Base-by-base conservation (phyloP, 2,797 vertebrate genomes). In the Podargus strigoides region DNA sequence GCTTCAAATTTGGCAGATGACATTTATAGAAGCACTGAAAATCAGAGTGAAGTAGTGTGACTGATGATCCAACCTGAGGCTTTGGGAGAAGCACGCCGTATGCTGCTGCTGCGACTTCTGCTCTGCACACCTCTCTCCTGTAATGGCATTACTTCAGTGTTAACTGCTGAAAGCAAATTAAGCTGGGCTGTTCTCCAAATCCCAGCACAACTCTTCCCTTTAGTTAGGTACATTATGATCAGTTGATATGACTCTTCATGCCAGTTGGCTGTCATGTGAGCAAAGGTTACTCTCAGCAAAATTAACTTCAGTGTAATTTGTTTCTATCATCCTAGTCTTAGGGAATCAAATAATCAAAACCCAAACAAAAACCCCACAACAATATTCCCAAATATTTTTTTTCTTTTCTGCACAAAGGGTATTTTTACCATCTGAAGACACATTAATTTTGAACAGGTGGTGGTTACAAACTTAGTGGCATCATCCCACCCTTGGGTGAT, bases 1-100 rank as follows among this genome's bases (percentile, higher is more conserved):
- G 39, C 53, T 92, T 86, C 39, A 27, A 1, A 41, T 89, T 68
- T 72, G 67, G 70, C 46, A 93, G 81, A 7, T 82, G 87, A 52
- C 74, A 26, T 90, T 90, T 75, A 44, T 5, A 50, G 67, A 49
- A 77, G 42, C 55, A 53, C 56, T 37, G 66, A 56, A 82, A 66
- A 47, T 84, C 62, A 56, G 77, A 55, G 42, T 80, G 23, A 69
- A 68, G 74, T 21, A 64, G 34, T 28, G 26, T 70, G 77, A 68
- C 53, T 87, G 1, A 2, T 79, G 62, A 66, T 90, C 36, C 50
- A 81, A 20, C 46, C 67, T 50, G 46, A 62, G 64, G 56, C 47
- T 69, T 24, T 66, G n/a, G 36, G n/a, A 41, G 69, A 85, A 78
- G 62, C 44, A 55, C 78, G 12, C 49, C 0, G 0, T 50, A 3